Evolutionary conservation across 2,888 invertebrate species (phyloP).

Genomic region (Aleiodes leptofemur): DNA sequence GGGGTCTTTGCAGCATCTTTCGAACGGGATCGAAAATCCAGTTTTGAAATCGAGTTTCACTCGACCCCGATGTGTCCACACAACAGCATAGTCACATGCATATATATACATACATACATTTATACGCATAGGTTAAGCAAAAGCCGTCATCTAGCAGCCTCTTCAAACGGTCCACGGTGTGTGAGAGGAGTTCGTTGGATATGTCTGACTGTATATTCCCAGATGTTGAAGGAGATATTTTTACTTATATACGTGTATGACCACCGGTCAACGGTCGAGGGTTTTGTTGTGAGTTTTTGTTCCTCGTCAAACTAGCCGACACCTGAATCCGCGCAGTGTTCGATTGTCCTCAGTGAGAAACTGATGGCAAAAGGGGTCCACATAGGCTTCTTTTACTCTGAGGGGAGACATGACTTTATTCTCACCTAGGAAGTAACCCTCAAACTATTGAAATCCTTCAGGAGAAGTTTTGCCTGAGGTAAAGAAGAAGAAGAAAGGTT

Average conservation of each 20-base stretch:
- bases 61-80: constrained; percentile 36
- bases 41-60: constrained; percentile 72
- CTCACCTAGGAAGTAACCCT: neutral
- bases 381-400: neutral
- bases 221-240: constrained; percentile 45
- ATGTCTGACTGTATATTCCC: constrained; percentile 53
- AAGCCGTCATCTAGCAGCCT: constrained; percentile 56
- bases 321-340: constrained; percentile 52
- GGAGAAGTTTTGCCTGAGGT: neutral
- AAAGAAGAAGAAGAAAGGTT: neutral
- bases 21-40: constrained; percentile 70
- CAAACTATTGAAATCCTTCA: neutral
- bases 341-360: constrained; percentile 34
- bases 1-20: constrained; percentile 45
- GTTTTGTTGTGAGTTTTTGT: constrained; percentile 35
- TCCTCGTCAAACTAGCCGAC: constrained; percentile 57
- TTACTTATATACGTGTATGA: constrained; percentile 21
- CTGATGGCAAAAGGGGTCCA: constrained; percentile 33
- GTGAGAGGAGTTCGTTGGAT: constrained; percentile 57
- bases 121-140: constrained; percentile 28
- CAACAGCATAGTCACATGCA: constrained; percentile 15
- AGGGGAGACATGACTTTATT: constrained; percentile 12
- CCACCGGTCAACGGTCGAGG: constrained; percentile 44
- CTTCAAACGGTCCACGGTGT: constrained; percentile 68
- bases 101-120: neutral